Evolutionary conservation across 1,140 invertebrate genomes (phyloP), one percentile per base, ranked within the genome.

Genomic region (Aleiodes sp.): DNA sequence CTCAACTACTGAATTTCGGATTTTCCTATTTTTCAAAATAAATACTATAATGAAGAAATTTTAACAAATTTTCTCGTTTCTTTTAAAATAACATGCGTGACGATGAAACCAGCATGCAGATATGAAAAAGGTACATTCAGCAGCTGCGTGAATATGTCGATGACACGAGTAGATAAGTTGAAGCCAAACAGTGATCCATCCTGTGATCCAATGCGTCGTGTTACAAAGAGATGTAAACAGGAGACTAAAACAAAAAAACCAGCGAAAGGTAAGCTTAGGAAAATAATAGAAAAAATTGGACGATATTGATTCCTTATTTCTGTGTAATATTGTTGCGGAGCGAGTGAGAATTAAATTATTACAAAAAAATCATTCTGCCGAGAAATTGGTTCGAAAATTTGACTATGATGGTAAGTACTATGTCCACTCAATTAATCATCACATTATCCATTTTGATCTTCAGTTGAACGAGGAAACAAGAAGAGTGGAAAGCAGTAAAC

Each of bases 111-210:
- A 93, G 92, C 91, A 61, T 94, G 92, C 81, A 90, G 92, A 72
- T 94, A 94, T 79, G 91, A 92, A 75, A 93, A 93, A 80, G 92
- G 92, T 28, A 85, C 90, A 39, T 93, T 92, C 91, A 89, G 88
- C 78, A 89, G 89, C 79, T 94, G 92, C 81, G 82, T 88, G 52
- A 89, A 90, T 73, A 90, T 90, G 56, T 87, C 88, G 80, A 92
- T 93, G 89, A 89, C 89, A 12, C 88, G 92, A 79, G 90, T 88
- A 70, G 91, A 94, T 78, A 90, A 88, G 79, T 76, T 94, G 73
- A 94, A 93, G 78, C 82, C 89, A n/a, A 92, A 92, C 80, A 92
- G 91, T 70, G 92, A 93, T 80, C 83, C 90, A 7, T 88, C 89
- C 52, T 94, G 93, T 77, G 91, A 93, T 69, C 89, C 90, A 78